Evolutionary conservation across 2,113 vertebrate species (phyloP), one percentile per base, ranked within the genome.

Genomic region (Cichladusa arquata): DNA sequence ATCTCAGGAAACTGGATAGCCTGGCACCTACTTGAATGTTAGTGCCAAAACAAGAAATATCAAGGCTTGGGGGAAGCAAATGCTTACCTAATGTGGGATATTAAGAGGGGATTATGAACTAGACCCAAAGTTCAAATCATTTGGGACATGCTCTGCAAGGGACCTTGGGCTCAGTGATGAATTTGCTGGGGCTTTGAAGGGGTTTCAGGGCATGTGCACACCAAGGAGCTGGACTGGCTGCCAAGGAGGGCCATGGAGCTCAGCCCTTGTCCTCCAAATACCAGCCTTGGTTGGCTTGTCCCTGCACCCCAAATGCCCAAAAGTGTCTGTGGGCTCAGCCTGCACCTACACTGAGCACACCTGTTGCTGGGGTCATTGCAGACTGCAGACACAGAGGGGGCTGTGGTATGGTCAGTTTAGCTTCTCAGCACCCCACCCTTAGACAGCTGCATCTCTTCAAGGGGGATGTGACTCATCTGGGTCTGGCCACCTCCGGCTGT

Each of bases 401-500:
- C 44, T 56, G 47, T 58, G 77, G 19, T 2, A 0, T 1, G 15
- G 36, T 33, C 0, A 5, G 17, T 16, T 48, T 14, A 77, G 54
- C 33, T 61, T 26, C 61, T 26, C 88, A 67, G 36, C 26, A 54
- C 56, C 73, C 36, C 0, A 1, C 2, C 28, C 69, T 72, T 69
- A 76, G 47, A 78, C 45, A 82, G 57, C 66, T 85, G n/a, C 74
- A 69, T 60, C 73, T 90, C 45, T 42, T 78, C 71, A n/a, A 78
- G 28, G 0, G 0, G 22, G 0, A 0, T 13, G 33, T 60, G 87
- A 82, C 34, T 91, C 65, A 16, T 53, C 25, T 25, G 51, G 42
- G 34, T 48, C 56, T 62, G 51, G 61, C 14, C 57, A 85, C 12
- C 72, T 29, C 25, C 2, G 5, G 1, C 1, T 0, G 1, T 2